phyloP scores from a whole-genome alignment of 2,113 vertebrate genomes.

The Thinocorus orbignyianus region DNA sequence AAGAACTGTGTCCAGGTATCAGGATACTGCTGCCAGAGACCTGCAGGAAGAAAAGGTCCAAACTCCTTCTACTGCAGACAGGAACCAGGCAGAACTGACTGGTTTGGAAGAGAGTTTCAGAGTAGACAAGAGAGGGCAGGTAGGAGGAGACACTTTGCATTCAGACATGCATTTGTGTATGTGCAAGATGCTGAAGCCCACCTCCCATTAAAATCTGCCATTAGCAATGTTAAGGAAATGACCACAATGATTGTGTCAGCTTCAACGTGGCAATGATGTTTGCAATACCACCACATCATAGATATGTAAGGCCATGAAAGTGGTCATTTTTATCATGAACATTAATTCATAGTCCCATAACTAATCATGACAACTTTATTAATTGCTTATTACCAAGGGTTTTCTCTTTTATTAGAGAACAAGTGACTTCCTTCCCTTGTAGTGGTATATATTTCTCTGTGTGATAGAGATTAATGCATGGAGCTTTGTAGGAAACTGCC shows the following conservation, averaged over 20 bases:
- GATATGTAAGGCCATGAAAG: slow-evolving; percentile 27
- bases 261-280: not conserved
- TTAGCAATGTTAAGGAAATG: not conserved
- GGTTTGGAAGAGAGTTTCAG: not conserved
- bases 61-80: not conserved
- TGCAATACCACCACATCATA: slow-evolving; percentile 30
- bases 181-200: not conserved
- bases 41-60: not conserved
- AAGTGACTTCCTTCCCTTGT: slow-evolving; percentile 78
- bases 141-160: not conserved
- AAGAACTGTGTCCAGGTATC: fast-evolving
- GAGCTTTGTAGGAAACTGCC: slow-evolving; percentile 79
- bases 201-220: not conserved
- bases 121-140: not conserved
- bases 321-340: slow-evolving; percentile 68
- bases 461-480: slow-evolving; percentile 82
- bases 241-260: not conserved
- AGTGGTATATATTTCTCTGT: slow-evolving; percentile 71
- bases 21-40: not conserved
- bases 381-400: slow-evolving; percentile 79
- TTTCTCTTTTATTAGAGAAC: slow-evolving; percentile 83
- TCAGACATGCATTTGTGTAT: not conserved
- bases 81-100: not conserved
- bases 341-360: slow-evolving; percentile 79
- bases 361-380: slow-evolving; percentile 82